Percentiles rank a stretch among this genome's conserved stretches.
These are phyloP conservation scores for Oncorhynchus kisutch DNA, from an alignment of 2,113 vertebrate genomes.

Conservation along the genomic window DNA sequence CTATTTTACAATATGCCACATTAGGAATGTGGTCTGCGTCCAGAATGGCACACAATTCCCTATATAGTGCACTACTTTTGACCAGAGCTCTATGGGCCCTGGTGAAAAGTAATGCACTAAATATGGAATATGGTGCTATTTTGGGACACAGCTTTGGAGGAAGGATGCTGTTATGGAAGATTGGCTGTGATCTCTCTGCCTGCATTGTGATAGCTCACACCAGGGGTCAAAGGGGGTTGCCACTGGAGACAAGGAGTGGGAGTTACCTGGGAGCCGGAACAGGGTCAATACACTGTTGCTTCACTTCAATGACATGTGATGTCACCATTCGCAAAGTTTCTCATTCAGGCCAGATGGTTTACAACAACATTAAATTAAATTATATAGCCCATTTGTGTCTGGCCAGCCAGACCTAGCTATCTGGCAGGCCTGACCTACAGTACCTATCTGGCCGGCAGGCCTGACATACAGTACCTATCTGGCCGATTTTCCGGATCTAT, in stretches of 20 bases:
- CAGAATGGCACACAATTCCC: background rate
- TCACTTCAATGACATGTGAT: background rate
- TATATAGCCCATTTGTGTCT: too few species aligned
- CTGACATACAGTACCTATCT: too few species aligned
- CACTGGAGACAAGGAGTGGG: constrained; percentile 10
- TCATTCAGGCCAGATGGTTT: background rate
- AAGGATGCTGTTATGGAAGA: background rate
- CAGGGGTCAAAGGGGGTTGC: constrained; percentile 19
- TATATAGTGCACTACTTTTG: too few species aligned
- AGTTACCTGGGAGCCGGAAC: background rate
- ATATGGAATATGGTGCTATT: too few species aligned
- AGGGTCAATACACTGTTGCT: constrained; percentile 7
- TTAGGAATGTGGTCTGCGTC: constrained; percentile 9
- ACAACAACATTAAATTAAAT: background rate
- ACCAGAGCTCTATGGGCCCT: too few species aligned
- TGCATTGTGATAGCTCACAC: constrained; percentile 15
- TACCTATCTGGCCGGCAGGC: too few species aligned
- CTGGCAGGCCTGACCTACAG: too few species aligned
- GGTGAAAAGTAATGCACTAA: too few species aligned
- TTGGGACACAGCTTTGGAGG: background rate
- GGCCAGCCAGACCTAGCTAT: too few species aligned
- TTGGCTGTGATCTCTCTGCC: constrained; percentile 9
- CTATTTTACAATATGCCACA: constrained; percentile 10
- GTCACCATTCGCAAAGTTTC: background rate
- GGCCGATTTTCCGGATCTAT: too few species aligned